phyloP scores from a whole-genome alignment of 2,888 invertebrate species.

The Anagyrus pseudococci region DNA sequence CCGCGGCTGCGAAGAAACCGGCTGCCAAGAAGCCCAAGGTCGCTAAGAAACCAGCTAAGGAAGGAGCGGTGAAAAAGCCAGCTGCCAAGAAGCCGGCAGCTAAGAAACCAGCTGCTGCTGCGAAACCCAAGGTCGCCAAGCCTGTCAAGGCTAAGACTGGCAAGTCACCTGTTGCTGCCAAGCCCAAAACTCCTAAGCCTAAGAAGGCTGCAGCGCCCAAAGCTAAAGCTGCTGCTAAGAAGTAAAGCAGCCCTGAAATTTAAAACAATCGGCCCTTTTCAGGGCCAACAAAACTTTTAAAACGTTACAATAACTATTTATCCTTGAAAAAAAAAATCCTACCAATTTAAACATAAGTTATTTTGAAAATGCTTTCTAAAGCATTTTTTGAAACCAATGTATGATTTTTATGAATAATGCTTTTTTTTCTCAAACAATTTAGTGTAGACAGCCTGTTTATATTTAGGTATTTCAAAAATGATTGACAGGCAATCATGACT shows the following conservation, averaged over 20 bases:
- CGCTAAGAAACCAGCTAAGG: background rate
- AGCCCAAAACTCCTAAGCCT: conserved; percentile 2
- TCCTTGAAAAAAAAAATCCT: no score
- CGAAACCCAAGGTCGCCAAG: background rate
- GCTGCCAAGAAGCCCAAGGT: background rate
- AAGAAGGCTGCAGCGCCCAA: conserved; percentile 5
- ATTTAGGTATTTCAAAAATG: no score
- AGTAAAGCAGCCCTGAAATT: background rate
- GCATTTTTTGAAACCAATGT: no score
- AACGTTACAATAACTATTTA: background rate
- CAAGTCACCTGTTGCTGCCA: background rate
- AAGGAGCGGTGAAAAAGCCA: background rate
- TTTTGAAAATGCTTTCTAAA: no score
- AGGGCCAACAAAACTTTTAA: conserved; percentile 2
- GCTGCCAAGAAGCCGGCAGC: background rate
- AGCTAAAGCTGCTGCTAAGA: conserved; percentile 8
- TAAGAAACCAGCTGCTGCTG: background rate
- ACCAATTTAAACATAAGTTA: no score
- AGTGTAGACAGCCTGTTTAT: no score
- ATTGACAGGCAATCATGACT: no score
- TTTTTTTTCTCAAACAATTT: no score
- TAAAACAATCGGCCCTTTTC: conserved; percentile 13
- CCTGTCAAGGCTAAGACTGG: background rate
- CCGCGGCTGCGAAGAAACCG: background rate
- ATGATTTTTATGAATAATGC: no score